phyloP scores from a whole-genome alignment of 2,797 vertebrate genomes.

The Parambassis ranga region DNA sequence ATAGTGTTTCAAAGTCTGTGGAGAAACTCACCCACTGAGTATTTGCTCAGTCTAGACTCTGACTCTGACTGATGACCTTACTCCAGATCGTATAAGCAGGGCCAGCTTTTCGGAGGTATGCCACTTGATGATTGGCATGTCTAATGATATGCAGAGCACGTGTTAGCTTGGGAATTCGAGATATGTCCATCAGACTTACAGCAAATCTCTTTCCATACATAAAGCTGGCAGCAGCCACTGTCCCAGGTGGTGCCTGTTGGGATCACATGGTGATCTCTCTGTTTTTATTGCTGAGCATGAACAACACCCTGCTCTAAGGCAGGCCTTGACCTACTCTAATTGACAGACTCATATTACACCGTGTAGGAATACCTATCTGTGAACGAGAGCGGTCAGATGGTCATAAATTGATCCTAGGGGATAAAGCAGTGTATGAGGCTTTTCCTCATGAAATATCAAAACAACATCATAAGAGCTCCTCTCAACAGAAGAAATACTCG shows the following conservation, averaged over 20 bases:
- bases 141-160: conserved; percentile 31
- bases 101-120: neutral
- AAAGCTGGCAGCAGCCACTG: neutral
- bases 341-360: conserved; percentile 6
- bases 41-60: conserved; percentile 19
- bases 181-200: conserved; percentile 16
- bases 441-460: no score
- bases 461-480: no score
- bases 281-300: conserved; percentile 1
- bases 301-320: neutral
- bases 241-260: neutral
- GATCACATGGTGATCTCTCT: conserved; percentile 8
- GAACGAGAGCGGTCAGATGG: conserved; percentile 12
- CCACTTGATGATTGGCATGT: conserved; percentile 21
- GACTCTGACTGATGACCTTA: conserved; percentile 12
- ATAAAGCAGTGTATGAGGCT: no score
- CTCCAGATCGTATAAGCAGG: neutral
- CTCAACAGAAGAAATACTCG: no score
- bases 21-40: conserved; percentile 3
- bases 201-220: neutral
- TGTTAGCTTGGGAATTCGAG: conserved; percentile 23
- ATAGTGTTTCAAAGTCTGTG: neutral
- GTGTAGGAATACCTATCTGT: neutral
- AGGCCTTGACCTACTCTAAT: neutral
- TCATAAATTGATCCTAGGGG: neutral